Conservation (phyloP, 2,113 vertebrate species). For the Mungos mungo region DNA sequence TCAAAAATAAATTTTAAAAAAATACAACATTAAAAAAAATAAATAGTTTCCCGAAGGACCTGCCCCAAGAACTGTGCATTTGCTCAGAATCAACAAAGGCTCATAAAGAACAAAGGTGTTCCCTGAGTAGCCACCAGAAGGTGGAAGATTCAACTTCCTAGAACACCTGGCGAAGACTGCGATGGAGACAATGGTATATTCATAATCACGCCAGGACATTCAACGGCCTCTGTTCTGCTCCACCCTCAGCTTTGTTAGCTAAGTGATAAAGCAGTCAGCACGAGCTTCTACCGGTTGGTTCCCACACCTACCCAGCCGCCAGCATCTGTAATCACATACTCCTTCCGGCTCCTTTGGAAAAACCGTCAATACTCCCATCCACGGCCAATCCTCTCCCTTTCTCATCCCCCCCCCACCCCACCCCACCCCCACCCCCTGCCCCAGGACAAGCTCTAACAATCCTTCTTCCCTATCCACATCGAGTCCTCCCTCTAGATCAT, state of each 20-base stretch:
- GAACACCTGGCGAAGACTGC: conserved; percentile 8
- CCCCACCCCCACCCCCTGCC: no score
- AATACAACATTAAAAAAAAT: no score
- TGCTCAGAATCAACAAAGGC: conserved; percentile 14
- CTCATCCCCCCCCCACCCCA: no score
- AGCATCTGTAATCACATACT: neutral
- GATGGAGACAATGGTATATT: neutral
- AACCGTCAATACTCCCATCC: neutral
- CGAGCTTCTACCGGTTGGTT: neutral
- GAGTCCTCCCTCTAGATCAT: neutral
- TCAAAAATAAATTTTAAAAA: no score
- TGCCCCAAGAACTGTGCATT: neutral
- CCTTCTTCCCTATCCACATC: neutral
- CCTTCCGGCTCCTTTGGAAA: neutral
- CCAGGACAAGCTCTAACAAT: neutral
- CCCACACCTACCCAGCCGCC: neutral
- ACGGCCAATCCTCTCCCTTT: neutral
- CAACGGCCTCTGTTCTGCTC: neutral
- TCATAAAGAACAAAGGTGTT: conserved; percentile 7
- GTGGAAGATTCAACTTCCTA: conserved; percentile 13
- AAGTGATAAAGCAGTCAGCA: neutral
- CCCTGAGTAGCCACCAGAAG: neutral
- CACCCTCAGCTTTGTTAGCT: neutral
- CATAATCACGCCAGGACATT: neutral
- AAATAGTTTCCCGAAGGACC: neutral